Evolutionary conservation across 2,888 invertebrate species (phyloP).

Genomic region (Andrena haemorrhoa): DNA sequence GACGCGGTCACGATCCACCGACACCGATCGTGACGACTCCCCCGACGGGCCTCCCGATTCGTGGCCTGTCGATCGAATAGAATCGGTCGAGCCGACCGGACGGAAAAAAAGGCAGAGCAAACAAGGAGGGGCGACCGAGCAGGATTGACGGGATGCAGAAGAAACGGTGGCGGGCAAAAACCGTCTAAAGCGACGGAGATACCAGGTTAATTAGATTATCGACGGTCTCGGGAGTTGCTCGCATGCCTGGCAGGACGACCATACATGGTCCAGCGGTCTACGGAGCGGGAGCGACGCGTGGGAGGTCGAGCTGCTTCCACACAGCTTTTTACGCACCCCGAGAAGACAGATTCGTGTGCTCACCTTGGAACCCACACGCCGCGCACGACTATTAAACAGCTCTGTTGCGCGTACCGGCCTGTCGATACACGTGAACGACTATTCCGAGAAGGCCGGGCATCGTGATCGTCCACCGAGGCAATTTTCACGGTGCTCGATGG

Average conservation of each 20-base stretch:
- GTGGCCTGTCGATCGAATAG: slow-evolving; percentile 8
- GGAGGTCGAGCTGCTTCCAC: slow-evolving; percentile 69
- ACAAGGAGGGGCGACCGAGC: slow-evolving; percentile 14
- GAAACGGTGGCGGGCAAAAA: slow-evolving; percentile 35
- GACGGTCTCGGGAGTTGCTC: slow-evolving; percentile 48
- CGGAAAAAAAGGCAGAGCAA: slow-evolving; percentile 4
- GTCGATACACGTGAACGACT: slow-evolving; percentile 1
- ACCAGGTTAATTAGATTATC: slow-evolving; percentile 69
- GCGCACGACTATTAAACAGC: slow-evolving; percentile 37
- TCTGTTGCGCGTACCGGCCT: background rate
- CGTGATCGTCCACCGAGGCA: background rate
- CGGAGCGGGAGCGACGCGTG: slow-evolving; percentile 70
- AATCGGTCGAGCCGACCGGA: slow-evolving; percentile 8
- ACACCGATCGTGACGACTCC: slow-evolving; percentile 10
- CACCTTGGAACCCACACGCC: slow-evolving; percentile 53
- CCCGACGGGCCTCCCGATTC: background rate
- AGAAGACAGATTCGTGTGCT: slow-evolving; percentile 64
- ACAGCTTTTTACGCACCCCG: slow-evolving; percentile 61
- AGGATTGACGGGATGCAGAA: slow-evolving; percentile 57
- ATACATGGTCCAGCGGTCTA: slow-evolving; percentile 73
- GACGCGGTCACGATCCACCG: slow-evolving; percentile 8
- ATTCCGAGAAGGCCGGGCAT: slow-evolving; percentile 1
- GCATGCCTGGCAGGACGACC: slow-evolving; percentile 56
- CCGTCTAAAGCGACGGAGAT: slow-evolving; percentile 37
- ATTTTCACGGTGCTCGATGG: background rate